These are phyloP conservation scores for Pachyrhynchus sulphureomaculatus DNA, from an alignment of 1,140 invertebrate species.

Conservation along the genomic window DNA sequence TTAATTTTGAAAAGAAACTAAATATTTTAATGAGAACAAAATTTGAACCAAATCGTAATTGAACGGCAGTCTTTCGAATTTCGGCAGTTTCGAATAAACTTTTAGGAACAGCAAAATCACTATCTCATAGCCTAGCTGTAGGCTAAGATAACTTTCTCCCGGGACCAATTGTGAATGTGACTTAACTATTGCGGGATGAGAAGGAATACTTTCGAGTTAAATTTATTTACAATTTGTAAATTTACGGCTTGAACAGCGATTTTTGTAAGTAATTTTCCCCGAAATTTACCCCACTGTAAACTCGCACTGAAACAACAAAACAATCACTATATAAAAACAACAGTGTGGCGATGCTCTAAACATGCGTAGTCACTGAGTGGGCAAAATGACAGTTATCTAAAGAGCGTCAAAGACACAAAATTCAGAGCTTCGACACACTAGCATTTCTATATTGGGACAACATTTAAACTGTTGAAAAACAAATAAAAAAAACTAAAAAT, in stretches of 20 bases:
- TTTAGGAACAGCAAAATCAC: constrained; percentile 54
- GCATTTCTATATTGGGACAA: no score
- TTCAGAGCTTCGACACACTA: no score
- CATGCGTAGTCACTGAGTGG: no score
- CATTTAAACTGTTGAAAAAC: constrained; percentile 25
- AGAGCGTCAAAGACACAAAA: no score
- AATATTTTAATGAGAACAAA: constrained; percentile 37
- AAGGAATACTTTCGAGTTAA: constrained; percentile 40
- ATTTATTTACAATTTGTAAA: constrained; percentile 19
- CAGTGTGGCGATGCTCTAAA: no score
- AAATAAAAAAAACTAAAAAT: constrained; percentile 42
- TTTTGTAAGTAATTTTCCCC: constrained; percentile 12
- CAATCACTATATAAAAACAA: constrained; percentile 38
- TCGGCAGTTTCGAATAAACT: constrained; percentile 51
- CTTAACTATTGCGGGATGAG: constrained; percentile 45
- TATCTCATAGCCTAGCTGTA: constrained; percentile 43
- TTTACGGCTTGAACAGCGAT: constrained; percentile 5
- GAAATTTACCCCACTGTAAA: constrained; percentile 44
- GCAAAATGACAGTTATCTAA: no score
- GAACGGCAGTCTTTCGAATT: constrained; percentile 53
- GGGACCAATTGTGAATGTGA: constrained; percentile 39
- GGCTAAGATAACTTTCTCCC: constrained; percentile 42
- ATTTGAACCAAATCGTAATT: constrained; percentile 43
- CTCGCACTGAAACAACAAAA: constrained; percentile 36
- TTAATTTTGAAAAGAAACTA: constrained; percentile 51